Evolutionary conservation across 2,113 vertebrate species (phyloP).

Genomic region (Romanogobio albipinnatus): DNA sequence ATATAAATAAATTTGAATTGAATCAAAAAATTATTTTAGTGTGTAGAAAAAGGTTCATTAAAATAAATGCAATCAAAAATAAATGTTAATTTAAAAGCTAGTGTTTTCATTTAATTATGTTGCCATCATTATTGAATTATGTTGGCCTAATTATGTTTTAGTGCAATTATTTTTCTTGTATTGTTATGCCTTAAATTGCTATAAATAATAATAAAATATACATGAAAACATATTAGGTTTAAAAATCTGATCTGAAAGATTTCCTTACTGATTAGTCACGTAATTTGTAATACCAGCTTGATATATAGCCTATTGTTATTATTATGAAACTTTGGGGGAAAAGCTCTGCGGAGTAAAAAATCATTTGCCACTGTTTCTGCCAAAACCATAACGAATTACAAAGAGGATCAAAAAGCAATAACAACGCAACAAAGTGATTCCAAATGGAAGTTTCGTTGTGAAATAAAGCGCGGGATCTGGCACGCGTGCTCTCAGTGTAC

Average conservation of each 20-base stretch:
- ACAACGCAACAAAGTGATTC: constrained; percentile 60
- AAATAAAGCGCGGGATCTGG: constrained; percentile 78
- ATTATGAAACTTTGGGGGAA: background rate
- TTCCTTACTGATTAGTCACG: background rate
- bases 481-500: constrained; percentile 83
- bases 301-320: no score
- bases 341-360: background rate
- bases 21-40: background rate
- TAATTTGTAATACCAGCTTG: no score
- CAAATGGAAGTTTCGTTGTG: constrained; percentile 76
- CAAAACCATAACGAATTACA: constrained; percentile 35
- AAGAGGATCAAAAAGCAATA: constrained; percentile 40
- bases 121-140: background rate
- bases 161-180: background rate
- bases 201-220: background rate
- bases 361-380: constrained; percentile 26
- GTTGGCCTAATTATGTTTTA: background rate
- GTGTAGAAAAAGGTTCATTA: background rate
- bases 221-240: background rate
- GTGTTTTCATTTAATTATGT: background rate
- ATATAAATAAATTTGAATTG: background rate
- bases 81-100: background rate
- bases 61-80: background rate
- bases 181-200: background rate
- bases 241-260: background rate